Conservation (phyloP, 2,888 invertebrate genomes). For the Poecilobothrus nobilitatus region DNA sequence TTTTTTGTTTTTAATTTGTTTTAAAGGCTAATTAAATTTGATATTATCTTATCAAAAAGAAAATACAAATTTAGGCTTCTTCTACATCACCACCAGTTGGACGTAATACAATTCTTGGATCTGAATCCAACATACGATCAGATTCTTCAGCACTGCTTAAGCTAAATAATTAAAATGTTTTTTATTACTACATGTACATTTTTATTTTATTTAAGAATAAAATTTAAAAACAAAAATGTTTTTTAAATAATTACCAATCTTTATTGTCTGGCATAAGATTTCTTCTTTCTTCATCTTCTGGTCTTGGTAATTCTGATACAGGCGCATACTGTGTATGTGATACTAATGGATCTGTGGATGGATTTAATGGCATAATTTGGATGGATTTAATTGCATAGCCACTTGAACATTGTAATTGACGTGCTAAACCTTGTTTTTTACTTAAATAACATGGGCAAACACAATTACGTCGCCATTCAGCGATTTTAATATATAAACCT, state of each 20-base stretch:
- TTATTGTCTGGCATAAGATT: constrained; percentile 67
- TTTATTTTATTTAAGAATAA: neutral
- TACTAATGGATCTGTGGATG: constrained; percentile 66
- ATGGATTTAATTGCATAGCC: constrained; percentile 56
- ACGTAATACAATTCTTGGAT: constrained; percentile 56
- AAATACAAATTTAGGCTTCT: constrained; percentile 41
- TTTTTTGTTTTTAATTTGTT: too few relatives aligned
- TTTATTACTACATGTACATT: neutral
- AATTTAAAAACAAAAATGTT: neutral
- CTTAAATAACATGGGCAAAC: constrained; percentile 33
- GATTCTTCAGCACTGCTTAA: constrained; percentile 63
- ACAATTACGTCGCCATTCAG: constrained; percentile 38
- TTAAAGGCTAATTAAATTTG: neutral
- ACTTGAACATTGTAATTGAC: constrained; percentile 42
- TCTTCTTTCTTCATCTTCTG: constrained; percentile 56
- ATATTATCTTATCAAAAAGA: neutral
- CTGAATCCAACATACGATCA: constrained; percentile 65
- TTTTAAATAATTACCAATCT: constrained; percentile 52
- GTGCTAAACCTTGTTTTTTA: constrained; percentile 35
- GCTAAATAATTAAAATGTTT: constrained; percentile 42
- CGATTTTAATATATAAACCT: constrained; percentile 38
- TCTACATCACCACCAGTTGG: constrained; percentile 58
- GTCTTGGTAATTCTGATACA: constrained; percentile 62
- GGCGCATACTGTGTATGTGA: constrained; percentile 65
- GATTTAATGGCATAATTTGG: constrained; percentile 61